Evolutionary conservation across 2,113 vertebrate genomes (phyloP).

Genomic region (Vanacampus margaritifer): DNA sequence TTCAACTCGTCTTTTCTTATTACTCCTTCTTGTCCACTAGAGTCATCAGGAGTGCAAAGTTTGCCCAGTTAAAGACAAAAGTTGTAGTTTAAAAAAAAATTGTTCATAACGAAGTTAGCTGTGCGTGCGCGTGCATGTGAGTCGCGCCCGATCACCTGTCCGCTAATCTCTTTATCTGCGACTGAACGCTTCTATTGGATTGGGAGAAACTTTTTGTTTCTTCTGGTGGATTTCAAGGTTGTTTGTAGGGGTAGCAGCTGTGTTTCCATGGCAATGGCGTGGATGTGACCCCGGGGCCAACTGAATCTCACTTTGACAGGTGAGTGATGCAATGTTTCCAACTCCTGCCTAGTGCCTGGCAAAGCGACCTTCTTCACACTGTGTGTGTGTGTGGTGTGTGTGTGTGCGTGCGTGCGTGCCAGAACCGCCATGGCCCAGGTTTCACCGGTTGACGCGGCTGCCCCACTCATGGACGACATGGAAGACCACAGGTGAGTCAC

Average conservation of each 20-base stretch:
- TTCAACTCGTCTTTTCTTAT: not conserved
- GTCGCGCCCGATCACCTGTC: conserved; percentile 22
- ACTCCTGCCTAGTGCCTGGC: not conserved
- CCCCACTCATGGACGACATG: conserved; percentile 34
- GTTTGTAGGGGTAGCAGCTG: not conserved
- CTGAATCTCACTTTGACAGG: conserved; percentile 37
- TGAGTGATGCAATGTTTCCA: conserved; percentile 13
- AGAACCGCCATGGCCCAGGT: conserved; percentile 51
- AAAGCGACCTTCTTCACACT: not conserved
- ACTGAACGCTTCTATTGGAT: conserved; percentile 22
- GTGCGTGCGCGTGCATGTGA: not conserved
- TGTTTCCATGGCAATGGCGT: conserved; percentile 35
- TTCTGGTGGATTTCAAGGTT: not conserved
- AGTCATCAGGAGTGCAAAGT: not conserved
- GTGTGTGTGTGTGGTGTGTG: not conserved
- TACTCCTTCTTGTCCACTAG: not conserved
- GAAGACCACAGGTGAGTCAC: conserved; percentile 48
- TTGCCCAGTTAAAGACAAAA: not conserved
- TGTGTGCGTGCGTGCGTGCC: not conserved
- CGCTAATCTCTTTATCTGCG: conserved; percentile 56
- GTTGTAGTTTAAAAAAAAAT: not conserved
- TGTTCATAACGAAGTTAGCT: not conserved
- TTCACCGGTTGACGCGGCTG: conserved; percentile 12
- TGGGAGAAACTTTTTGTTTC: not conserved
- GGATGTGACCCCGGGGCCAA: conserved; percentile 23